A percentile compares a stretch with the other conserved stretches of the same genome.
Evolutionary conservation across 2,113 vertebrate genomes (phyloP).

Genomic region (Silurus glanis): DNA sequence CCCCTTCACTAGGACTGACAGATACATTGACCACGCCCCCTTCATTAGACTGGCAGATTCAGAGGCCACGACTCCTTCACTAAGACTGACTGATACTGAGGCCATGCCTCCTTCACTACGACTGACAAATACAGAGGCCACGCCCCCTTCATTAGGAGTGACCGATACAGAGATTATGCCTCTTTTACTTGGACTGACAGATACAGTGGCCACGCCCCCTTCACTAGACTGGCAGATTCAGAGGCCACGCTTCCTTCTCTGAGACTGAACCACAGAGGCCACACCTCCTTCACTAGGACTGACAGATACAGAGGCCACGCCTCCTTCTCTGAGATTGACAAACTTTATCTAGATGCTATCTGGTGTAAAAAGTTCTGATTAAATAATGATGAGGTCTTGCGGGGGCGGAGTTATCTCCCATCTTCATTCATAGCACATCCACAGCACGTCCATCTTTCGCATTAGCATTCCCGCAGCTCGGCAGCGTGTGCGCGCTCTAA

Average conservation of each 20-base stretch:
- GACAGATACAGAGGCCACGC: not conserved
- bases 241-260: not conserved
- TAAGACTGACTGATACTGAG: not conserved
- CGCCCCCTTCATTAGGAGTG: not conserved
- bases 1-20: not conserved
- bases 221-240: not conserved
- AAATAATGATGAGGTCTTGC: not conserved
- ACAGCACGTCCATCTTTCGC: not conserved
- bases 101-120: not conserved
- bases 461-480: not conserved
- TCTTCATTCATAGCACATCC: not conserved
- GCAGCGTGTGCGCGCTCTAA: not conserved
- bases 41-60: not conserved
- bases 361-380: not conserved
- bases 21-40: not conserved
- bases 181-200: not conserved
- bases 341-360: not conserved
- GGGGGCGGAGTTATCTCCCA: not conserved
- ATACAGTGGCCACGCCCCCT: not conserved
- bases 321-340: not conserved
- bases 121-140: not conserved
- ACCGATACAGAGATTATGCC: fast-evolving
- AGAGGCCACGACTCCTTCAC: not conserved
- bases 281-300: not conserved
- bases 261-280: not conserved